Evolutionary conservation across 2,113 vertebrate genomes (phyloP).

Genomic region (Sturnus vulgaris): DNA sequence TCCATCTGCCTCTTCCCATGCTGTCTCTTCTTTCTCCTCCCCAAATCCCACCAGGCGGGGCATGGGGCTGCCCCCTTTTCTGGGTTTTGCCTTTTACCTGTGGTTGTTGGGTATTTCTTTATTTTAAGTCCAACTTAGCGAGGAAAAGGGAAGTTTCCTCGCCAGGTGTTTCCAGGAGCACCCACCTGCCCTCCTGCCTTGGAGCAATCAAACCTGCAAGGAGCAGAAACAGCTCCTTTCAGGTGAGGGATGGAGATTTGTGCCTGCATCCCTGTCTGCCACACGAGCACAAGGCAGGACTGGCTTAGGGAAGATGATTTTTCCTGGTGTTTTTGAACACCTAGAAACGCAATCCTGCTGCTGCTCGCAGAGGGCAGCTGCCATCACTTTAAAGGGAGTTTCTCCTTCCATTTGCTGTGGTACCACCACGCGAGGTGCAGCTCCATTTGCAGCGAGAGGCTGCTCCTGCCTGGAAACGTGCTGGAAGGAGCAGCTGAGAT

Average conservation of each 20-base stretch:
- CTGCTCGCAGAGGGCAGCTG: background rate
- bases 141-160: background rate
- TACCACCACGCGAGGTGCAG: slow-evolving; percentile 23
- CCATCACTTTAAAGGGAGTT: slow-evolving; percentile 41
- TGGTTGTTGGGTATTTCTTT: background rate
- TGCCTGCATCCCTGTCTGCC: background rate
- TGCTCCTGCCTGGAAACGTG: background rate
- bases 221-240: background rate
- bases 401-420: slow-evolving; percentile 58
- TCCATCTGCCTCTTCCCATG: background rate
- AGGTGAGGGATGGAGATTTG: background rate
- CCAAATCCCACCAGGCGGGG: background rate
- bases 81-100: background rate
- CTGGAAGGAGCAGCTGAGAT: slow-evolving; percentile 5
- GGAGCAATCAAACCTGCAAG: background rate
- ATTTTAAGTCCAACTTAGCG: background rate
- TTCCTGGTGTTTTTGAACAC: background rate
- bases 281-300: background rate
- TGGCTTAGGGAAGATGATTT: background rate
- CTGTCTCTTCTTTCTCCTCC: background rate
- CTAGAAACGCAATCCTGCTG: background rate
- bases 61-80: background rate
- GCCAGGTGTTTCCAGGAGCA: background rate
- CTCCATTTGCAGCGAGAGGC: slow-evolving; percentile 50
- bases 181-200: background rate